Base-by-base conservation (phyloP, 2,888 invertebrate species). In the Ectropis crepuscularia region DNA sequence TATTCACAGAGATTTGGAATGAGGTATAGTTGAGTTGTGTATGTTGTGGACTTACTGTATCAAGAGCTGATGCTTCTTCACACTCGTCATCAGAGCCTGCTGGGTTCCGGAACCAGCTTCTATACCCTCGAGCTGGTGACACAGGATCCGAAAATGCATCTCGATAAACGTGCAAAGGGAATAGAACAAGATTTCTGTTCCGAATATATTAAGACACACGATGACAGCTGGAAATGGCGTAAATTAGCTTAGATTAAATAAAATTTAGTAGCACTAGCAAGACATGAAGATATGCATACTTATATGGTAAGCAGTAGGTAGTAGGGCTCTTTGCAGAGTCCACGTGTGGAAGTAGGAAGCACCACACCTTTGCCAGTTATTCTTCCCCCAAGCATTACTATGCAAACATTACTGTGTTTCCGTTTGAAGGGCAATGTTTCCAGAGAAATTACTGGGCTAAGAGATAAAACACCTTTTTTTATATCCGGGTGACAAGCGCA, bases 101-200 rank as follows among this genome's bases (percentile, higher is more conserved):
- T 63, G 76, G 0, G 78, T 81, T 16, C 74, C 66, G 0, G 71
- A 69, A 0, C 46, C 28, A 0, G 69, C 53, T 0, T 81, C 69
- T 0, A 82, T 68, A 6, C 76, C 70, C 65, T 85, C 80, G n/a
- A 84, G 77, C 5, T 74, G 74, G 4, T 77, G 71, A 10, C 85
- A 77, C 10, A 90, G 70, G 0, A 89, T 73, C 0, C 77, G 74
- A 57, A 90, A 89, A 50, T 90, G 86, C 84, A 90, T 87, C 49
- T 80, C 82, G 0, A 86, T 75, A 65, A 82, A 86, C 0, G 80
- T 77, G 57, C 90, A 89, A 9, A 84, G 75, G 0, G 74, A 74
- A 57, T 82, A 86, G 61, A 86, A 83, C 0, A 89, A 71, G 0
- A 82, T 81, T 53, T 90, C 90, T 0, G 81, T 69, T 0, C 85